Conservation (phyloP, 92 coral and sea anemone species). For the Parazoanthus darwini region DNA sequence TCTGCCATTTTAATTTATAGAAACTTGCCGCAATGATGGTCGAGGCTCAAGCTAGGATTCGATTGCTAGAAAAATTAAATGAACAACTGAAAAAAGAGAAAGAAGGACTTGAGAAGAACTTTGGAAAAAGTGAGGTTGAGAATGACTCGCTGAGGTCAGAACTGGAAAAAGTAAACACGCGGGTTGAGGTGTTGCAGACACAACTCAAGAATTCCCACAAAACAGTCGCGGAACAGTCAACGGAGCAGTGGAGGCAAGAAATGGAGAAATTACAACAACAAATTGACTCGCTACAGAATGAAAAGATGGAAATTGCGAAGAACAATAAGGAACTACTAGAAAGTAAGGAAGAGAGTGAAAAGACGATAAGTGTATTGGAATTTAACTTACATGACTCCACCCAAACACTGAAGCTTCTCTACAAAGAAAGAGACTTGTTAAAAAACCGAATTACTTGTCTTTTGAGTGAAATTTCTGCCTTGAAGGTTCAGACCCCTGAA, state of each 20-base stretch:
- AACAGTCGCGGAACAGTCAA: conserved; percentile 35
- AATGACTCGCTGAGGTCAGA: conserved; percentile 65
- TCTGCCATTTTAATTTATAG: conserved; percentile 33
- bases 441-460: conserved; percentile 77
- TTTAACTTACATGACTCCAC: conserved; percentile 72
- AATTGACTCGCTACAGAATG: conserved; percentile 44
- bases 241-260: conserved; percentile 17
- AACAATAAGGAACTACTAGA: conserved; percentile 50
- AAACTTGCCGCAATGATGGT: conserved; percentile 51
- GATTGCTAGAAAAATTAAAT: conserved; percentile 46
- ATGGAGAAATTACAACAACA: conserved; percentile 35
- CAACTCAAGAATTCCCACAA: conserved; percentile 49
- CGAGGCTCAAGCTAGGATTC: conserved; percentile 55
- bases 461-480: conserved; percentile 64
- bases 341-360: conserved; percentile 48
- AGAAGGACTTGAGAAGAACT: conserved; percentile 45
- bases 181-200: conserved; percentile 60
- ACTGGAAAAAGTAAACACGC: conserved; percentile 54
- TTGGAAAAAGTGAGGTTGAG: conserved; percentile 58
- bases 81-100: conserved; percentile 58
- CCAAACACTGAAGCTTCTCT: conserved; percentile 67
- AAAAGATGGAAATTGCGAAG: conserved; percentile 43
- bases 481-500: conserved; percentile 58
- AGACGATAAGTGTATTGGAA: conserved; percentile 57
- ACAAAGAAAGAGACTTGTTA: conserved; percentile 79